These are phyloP conservation scores for Pecten maximus DNA, from an alignment of 2,888 invertebrate genomes.

Conservation along the genomic window DNA sequence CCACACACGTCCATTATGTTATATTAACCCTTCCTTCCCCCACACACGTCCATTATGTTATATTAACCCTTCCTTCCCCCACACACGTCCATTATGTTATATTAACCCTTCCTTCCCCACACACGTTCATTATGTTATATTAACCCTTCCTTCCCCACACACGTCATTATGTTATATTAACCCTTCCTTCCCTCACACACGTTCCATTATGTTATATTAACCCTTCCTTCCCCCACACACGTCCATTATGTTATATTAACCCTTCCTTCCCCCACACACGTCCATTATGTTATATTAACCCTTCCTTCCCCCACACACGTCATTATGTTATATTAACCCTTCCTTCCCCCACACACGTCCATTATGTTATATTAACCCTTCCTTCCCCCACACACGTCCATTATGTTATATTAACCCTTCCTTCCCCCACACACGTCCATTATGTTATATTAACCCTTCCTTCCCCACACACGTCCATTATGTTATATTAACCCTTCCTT, in stretches of 20 bases:
- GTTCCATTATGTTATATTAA: no score
- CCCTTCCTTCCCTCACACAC: no score
- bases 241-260: background rate
- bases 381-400: background rate
- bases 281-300: background rate
- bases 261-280: background rate
- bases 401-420: background rate
- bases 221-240: no score
- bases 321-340: no score
- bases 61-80: background rate
- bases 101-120: background rate
- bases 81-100: background rate
- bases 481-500: no score
- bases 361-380: no score
- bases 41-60: background rate
- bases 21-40: background rate
- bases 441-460: background rate
- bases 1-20: no score
- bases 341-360: no score
- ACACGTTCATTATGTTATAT: no score
- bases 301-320: no score
- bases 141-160: background rate
- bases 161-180: background rate
- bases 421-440: background rate
- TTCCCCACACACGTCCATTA: no score